Conservation (phyloP, 2,888 invertebrate species). For the Dorcus parallelipipedus region DNA sequence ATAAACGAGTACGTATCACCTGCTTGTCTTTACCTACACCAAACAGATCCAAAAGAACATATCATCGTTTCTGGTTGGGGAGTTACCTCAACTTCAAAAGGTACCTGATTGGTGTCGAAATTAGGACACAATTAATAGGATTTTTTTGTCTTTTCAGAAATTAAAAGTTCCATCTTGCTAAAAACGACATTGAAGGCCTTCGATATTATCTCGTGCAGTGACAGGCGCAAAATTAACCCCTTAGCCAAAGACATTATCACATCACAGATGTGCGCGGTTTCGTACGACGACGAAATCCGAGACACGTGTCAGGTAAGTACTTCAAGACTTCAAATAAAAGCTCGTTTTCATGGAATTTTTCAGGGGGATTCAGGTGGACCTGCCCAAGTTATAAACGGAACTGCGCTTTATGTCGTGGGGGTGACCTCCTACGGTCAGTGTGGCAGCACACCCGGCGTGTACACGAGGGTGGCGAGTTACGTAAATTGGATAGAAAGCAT, state of each 20-base stretch:
- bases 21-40: conserved; percentile 48
- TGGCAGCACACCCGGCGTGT: conserved; percentile 45
- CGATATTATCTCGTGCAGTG: conserved; percentile 20
- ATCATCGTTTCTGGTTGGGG: conserved; percentile 51
- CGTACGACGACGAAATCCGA: conserved; percentile 20
- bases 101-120: conserved; percentile 1
- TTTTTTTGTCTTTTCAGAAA: conserved; percentile 15
- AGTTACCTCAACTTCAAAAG: conserved; percentile 19
- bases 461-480: conserved; percentile 42
- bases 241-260: conserved; percentile 26
- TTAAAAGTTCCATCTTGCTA: conserved; percentile 30
- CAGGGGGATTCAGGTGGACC: conserved; percentile 60
- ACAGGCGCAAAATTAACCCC: conserved; percentile 6
- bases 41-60: conserved; percentile 32
- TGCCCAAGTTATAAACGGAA: conserved; percentile 36
- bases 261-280: conserved; percentile 38
- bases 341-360: neutral
- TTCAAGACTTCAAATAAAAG: too few species aligned
- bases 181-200: conserved; percentile 31
- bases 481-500: conserved; percentile 45
- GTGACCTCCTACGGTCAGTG: conserved; percentile 40
- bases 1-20: conserved; percentile 43
- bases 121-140: too few species aligned
- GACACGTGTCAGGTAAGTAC: conserved; percentile 30
- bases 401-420: conserved; percentile 17